Evolutionary conservation across 2,113 vertebrate genomes (phyloP).

Genomic region (Mastomys natalensis): DNA sequence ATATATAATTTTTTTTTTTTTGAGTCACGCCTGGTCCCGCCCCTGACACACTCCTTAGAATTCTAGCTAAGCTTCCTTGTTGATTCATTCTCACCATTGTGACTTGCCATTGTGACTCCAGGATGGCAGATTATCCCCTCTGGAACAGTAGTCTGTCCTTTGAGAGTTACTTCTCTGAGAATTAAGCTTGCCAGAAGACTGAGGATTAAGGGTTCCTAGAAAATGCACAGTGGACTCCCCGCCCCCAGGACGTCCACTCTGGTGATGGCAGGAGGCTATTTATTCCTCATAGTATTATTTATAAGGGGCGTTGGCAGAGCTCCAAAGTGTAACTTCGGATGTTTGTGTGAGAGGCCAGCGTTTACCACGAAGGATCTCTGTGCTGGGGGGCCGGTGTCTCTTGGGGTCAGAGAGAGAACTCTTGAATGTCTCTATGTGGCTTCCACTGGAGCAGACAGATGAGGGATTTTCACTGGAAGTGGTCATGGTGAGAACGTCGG

Average conservation of each 20-base stretch:
- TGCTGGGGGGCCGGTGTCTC: background rate
- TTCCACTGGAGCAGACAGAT: too few relatives aligned
- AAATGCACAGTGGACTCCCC: fast-evolving
- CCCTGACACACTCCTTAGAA: background rate
- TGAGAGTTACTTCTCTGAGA: background rate
- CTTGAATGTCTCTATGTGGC: background rate
- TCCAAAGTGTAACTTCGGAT: background rate
- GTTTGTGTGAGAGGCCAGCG: background rate
- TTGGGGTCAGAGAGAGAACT: background rate
- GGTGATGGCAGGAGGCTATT: background rate
- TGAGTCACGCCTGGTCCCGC: background rate
- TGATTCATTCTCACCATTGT: background rate
- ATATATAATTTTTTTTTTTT: too few relatives aligned
- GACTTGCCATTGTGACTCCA: background rate
- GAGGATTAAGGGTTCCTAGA: background rate
- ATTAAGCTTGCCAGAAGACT: background rate
- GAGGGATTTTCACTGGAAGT: background rate
- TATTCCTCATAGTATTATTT: background rate
- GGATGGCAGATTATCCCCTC: background rate
- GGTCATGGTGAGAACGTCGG: background rate
- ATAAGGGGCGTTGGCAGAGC: background rate
- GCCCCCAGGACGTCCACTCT: background rate
- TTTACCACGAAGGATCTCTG: background rate
- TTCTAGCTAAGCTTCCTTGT: background rate
- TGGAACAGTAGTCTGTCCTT: background rate